These are phyloP conservation scores for Sycophila sp. DNA, from an alignment of 1,140 invertebrate species.

Conservation along the genomic window DNA sequence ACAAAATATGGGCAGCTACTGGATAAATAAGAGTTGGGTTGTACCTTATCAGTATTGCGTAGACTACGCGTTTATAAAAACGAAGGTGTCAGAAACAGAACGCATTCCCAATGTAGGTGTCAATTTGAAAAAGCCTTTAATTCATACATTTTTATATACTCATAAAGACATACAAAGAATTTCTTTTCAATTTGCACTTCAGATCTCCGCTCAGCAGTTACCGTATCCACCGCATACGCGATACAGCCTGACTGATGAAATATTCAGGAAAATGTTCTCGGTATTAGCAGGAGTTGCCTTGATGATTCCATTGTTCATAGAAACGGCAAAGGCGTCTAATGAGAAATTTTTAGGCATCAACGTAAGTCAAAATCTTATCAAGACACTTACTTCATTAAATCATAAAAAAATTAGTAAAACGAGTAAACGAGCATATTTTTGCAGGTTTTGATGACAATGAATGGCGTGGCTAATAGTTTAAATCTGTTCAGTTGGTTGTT, in stretches of 20 bases:
- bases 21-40: slow-evolving; percentile 9
- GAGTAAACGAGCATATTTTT: too few relatives aligned
- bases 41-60: slow-evolving; percentile 56
- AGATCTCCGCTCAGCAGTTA: slow-evolving; percentile 60
- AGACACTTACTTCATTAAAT: too few relatives aligned
- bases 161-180: too few relatives aligned
- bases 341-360: slow-evolving; percentile 62
- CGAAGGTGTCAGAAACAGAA: too few relatives aligned
- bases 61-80: slow-evolving; percentile 51
- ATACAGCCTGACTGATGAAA: slow-evolving; percentile 41
- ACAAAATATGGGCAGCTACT: not conserved
- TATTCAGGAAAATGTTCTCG: slow-evolving; percentile 46
- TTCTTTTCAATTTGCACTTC: slow-evolving; percentile 11
- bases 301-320: slow-evolving; percentile 52
- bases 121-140: too few relatives aligned
- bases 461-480: slow-evolving; percentile 55
- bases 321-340: slow-evolving; percentile 53
- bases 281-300: slow-evolving; percentile 50
- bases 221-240: slow-evolving; percentile 56
- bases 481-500: slow-evolving; percentile 60
- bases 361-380: too few relatives aligned
- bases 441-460: slow-evolving; percentile 61
- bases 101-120: too few relatives aligned
- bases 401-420: too few relatives aligned
- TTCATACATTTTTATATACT: not conserved